These are phyloP conservation scores for Ciconia nigra DNA, from an alignment of 2,797 vertebrate species.

Conservation along the genomic window DNA sequence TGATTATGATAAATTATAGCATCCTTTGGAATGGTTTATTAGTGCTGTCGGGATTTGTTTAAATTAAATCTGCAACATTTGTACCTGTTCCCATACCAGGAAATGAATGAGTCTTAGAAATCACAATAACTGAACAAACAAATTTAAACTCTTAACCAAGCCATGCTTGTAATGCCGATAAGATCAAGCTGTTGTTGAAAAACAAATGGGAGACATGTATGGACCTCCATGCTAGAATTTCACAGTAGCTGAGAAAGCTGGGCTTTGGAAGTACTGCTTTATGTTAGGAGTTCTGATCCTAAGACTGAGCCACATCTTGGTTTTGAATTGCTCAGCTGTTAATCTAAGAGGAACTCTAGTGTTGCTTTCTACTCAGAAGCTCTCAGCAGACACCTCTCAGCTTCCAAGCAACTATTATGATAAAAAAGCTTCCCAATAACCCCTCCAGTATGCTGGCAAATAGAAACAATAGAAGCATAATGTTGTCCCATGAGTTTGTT, in stretches of 20 bases:
- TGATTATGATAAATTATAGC: neutral
- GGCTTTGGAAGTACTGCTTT: neutral
- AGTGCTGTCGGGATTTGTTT: neutral
- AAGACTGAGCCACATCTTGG: neutral
- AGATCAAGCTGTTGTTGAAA: neutral
- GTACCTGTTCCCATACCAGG: neutral
- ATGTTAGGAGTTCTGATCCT: neutral
- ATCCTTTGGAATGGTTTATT: neutral
- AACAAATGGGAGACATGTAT: neutral
- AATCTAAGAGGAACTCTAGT: neutral
- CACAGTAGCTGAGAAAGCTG: neutral
- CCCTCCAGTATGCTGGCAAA: neutral
- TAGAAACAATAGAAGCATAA: neutral
- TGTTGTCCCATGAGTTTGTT: neutral
- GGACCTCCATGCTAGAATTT: neutral
- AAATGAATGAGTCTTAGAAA: neutral
- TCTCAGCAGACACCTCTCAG: neutral
- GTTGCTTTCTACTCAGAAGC: neutral
- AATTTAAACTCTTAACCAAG: neutral
- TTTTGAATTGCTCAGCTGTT: neutral
- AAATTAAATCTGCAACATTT: neutral
- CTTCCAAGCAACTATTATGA: neutral
- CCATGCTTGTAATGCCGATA: neutral
- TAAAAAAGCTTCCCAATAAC: neutral
- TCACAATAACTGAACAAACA: neutral